Percentiles rank a stretch among this genome's conserved stretches.
These are phyloP conservation scores for Cyphomyrmex costatus DNA, from an alignment of 1,140 invertebrate genomes.

Conservation along the genomic window DNA sequence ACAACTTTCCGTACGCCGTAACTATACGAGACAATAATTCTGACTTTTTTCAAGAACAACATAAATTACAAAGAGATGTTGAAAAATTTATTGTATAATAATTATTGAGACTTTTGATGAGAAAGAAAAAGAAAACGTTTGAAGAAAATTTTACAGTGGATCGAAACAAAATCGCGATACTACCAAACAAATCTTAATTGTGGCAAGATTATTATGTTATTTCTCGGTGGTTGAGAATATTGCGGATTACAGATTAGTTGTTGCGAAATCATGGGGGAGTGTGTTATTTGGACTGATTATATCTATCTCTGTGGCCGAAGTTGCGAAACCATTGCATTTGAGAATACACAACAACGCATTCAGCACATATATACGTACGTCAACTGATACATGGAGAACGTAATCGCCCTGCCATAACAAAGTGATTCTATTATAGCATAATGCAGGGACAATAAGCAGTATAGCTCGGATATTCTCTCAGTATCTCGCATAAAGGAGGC, in stretches of 20 bases:
- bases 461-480: constrained; percentile 66
- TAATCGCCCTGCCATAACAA: constrained; percentile 55
- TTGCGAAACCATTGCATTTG: constrained; percentile 19
- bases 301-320: constrained; percentile 2
- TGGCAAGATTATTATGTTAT: background rate
- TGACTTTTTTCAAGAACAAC: background rate
- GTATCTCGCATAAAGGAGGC: constrained; percentile 46
- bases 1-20: background rate
- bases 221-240: background rate
- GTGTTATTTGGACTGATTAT: constrained; percentile 19
- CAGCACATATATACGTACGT: background rate
- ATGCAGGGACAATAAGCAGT: constrained; percentile 75
- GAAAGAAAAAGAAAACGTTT: background rate
- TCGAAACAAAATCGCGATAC: background rate
- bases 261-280: background rate
- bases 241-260: constrained; percentile 10
- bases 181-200: constrained; percentile 10
- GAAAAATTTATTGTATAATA: background rate
- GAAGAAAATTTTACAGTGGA: background rate
- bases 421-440: constrained; percentile 69
- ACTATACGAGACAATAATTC: background rate
- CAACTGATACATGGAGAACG: constrained; percentile 17
- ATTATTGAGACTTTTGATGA: background rate
- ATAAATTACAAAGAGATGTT: background rate
- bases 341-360: background rate